These are phyloP conservation scores for Seira musarum DNA, from an alignment of 2,888 invertebrate species.

Conservation along the genomic window DNA sequence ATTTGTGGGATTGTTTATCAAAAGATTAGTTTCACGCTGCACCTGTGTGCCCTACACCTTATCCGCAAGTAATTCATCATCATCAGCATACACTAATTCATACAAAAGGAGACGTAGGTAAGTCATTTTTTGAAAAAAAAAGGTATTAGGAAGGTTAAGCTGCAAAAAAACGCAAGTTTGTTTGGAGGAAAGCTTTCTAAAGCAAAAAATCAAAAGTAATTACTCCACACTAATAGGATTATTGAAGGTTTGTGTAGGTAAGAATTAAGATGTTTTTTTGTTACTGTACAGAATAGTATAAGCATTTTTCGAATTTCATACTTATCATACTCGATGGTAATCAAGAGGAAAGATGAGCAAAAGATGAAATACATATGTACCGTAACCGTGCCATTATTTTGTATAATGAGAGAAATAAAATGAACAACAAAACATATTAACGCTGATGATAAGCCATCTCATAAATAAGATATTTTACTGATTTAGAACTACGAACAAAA, in stretches of 20 bases:
- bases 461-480: slow-evolving; percentile 21
- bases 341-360: neutral
- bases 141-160: neutral
- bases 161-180: neutral
- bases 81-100: neutral
- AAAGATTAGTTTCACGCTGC: neutral
- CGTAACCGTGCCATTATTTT: too few relatives aligned
- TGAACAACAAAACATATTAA: neutral
- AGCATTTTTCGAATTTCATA: too few relatives aligned
- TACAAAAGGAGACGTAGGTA: too few relatives aligned
- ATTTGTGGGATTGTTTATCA: neutral
- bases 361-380: too few relatives aligned
- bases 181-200: too few relatives aligned
- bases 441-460: slow-evolving; percentile 21
- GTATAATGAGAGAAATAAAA: neutral
- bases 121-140: neutral
- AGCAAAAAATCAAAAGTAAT: neutral
- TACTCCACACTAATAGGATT: slow-evolving; percentile 2
- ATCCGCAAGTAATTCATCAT: neutral
- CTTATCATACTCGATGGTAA: too few relatives aligned
- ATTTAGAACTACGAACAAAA: neutral
- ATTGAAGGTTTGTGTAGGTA: neutral
- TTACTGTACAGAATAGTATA: neutral
- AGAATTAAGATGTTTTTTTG: neutral
- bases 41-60: slow-evolving; percentile 3